A percentile compares a stretch with the other conserved stretches of the same genome.
Conservation (phyloP, 1,140 invertebrate species). For the Hetaerina americana region DNA sequence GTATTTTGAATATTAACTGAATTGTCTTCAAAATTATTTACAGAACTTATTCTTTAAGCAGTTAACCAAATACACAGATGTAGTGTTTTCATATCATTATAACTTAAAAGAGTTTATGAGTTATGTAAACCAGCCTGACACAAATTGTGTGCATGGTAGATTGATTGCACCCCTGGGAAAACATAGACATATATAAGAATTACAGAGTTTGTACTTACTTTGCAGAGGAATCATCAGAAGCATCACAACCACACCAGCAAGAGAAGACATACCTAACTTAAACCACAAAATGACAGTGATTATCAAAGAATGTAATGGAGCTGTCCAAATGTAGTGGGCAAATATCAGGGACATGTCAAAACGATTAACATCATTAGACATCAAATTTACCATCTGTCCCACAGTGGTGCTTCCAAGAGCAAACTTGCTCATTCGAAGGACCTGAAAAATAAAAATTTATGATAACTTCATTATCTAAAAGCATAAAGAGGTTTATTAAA, state of each 20-base stretch:
- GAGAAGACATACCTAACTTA: conserved; percentile 45
- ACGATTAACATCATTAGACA: conserved; percentile 63
- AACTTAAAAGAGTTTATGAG: too few relatives aligned
- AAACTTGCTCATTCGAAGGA: conserved; percentile 43
- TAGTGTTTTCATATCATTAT: too few relatives aligned
- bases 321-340: conserved; percentile 48
- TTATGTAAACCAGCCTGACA: too few relatives aligned
- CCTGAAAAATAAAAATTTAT: conserved; percentile 27
- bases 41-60: too few relatives aligned
- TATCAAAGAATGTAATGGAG: conserved; percentile 46
- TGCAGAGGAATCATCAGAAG: conserved; percentile 73
- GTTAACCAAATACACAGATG: too few relatives aligned
- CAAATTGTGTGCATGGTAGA: too few relatives aligned
- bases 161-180: too few relatives aligned
- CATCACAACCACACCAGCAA: conserved; percentile 57
- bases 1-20: too few relatives aligned
- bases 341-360: conserved; percentile 45
- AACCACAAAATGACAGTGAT: conserved; percentile 47
- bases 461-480: neutral
- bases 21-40: too few relatives aligned
- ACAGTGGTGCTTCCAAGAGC: conserved; percentile 62
- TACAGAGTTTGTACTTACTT: too few relatives aligned
- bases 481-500: neutral
- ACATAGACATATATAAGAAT: too few relatives aligned
- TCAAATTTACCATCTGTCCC: conserved; percentile 72